Conservation (phyloP, 2,113 vertebrate genomes). For the Chrysemys picta region DNA sequence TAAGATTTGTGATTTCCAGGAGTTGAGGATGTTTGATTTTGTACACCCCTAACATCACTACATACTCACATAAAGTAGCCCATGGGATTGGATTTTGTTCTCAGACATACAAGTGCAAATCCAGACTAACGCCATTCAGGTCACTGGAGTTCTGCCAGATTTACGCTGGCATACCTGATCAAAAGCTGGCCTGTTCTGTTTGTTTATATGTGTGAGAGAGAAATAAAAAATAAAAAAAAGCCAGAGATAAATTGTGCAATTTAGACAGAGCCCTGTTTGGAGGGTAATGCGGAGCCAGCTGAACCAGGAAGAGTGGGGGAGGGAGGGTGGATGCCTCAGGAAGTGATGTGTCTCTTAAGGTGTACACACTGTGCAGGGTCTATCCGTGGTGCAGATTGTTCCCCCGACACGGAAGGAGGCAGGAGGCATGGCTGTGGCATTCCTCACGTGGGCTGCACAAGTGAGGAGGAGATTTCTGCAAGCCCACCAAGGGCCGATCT, state of each 20-base stretch:
- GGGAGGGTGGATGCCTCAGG: background rate
- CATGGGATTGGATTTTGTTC: slow-evolving; percentile 22
- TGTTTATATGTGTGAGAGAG: background rate
- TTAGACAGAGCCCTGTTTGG: background rate
- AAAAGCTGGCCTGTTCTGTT: background rate
- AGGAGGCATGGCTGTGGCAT: background rate
- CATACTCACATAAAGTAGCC: background rate
- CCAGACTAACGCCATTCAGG: background rate
- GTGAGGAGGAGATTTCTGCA: background rate
- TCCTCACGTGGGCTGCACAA: background rate
- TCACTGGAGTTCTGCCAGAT: background rate
- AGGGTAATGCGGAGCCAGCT: background rate
- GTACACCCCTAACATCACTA: background rate
- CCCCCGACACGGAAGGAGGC: background rate
- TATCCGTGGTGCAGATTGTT: background rate
- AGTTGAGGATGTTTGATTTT: slow-evolving; percentile 10
- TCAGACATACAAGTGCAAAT: background rate
- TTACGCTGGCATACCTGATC: slow-evolving; percentile 1
- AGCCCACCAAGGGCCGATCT: background rate
- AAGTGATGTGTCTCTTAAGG: background rate
- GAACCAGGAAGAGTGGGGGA: background rate
- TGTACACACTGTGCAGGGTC: background rate
- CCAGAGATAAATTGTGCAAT: background rate
- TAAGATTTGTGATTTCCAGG: slow-evolving; percentile 11
- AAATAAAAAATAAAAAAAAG: background rate